Conservation (phyloP, 2,797 vertebrate genomes). For the Eulemur coronatus region DNA sequence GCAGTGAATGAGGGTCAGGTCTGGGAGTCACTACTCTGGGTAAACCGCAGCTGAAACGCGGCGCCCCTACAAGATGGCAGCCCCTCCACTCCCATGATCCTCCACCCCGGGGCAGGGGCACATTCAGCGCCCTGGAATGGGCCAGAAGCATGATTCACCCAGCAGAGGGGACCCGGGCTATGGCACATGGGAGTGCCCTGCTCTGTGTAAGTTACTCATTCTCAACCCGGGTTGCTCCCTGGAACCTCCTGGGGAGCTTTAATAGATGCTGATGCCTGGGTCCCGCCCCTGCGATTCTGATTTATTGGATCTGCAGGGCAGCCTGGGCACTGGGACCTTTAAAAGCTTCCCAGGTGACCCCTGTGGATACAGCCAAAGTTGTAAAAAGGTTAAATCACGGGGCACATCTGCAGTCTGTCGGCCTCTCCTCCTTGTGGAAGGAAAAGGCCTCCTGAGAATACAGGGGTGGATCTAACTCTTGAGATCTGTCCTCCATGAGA, state of each 20-base stretch:
- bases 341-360: neutral
- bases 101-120: neutral
- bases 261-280: neutral
- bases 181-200: too few relatives aligned
- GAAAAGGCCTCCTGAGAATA: neutral
- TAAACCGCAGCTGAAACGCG: neutral
- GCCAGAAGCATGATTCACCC: too few relatives aligned
- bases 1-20: too few relatives aligned
- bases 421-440: neutral
- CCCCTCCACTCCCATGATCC: neutral
- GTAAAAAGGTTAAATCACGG: neutral
- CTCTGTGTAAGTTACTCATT: neutral
- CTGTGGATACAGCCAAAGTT: neutral
- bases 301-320: neutral
- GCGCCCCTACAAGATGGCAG: neutral
- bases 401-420: neutral
- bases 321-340: neutral
- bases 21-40: neutral
- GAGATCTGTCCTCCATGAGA: neutral
- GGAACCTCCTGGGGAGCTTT: neutral
- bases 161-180: neutral
- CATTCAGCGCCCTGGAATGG: neutral
- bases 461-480: neutral
- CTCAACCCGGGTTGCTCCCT: neutral
- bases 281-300: neutral